These are phyloP conservation scores for Falcunculus frontatus DNA, from an alignment of 2,113 vertebrate genomes.

Conservation along the genomic window DNA sequence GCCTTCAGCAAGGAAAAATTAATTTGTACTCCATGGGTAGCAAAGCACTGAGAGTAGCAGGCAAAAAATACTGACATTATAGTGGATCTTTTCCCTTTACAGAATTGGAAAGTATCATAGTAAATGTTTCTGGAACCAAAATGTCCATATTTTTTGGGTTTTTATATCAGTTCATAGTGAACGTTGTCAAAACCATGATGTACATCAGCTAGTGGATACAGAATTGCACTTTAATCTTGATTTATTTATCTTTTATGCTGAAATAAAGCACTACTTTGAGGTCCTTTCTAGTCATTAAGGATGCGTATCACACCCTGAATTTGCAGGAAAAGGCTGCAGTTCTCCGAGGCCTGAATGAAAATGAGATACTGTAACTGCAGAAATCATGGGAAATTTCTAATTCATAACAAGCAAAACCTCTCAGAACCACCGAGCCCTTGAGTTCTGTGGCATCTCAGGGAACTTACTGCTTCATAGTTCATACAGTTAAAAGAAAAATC, in stretches of 20 bases:
- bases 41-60: background rate
- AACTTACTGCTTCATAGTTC: background rate
- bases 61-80: background rate
- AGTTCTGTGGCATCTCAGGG: background rate
- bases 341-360: background rate
- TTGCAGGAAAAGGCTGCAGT: background rate
- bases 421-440: background rate
- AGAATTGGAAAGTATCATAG: background rate
- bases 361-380: background rate
- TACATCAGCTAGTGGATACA: background rate
- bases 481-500: background rate
- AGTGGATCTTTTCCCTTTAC: background rate
- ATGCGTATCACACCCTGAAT: background rate
- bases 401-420: background rate
- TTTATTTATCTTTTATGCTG: background rate
- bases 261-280: background rate
- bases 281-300: background rate
- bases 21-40: background rate
- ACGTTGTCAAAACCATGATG: background rate
- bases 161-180: background rate
- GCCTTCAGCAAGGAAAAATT: background rate
- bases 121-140: background rate
- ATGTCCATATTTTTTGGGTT: background rate
- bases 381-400: background rate
- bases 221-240: background rate